These are phyloP conservation scores for Scaptomyza hsui DNA, from an alignment of 1,140 invertebrate species.

Conservation along the genomic window DNA sequence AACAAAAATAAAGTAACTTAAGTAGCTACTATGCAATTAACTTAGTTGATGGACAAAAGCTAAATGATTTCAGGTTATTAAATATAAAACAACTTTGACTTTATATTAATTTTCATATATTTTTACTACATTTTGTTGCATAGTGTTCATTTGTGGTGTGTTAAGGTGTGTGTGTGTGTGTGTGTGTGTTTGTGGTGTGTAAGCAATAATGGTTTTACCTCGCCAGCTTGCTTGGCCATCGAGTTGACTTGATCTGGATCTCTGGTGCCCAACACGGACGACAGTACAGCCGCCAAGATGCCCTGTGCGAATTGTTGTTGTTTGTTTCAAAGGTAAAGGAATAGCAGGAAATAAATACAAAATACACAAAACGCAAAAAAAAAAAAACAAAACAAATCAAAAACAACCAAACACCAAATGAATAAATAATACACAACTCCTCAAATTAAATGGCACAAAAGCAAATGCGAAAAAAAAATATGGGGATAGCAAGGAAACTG, in stretches of 20 bases:
- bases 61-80: too few species aligned
- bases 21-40: too few species aligned
- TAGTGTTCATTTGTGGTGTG: not conserved
- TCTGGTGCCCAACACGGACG: constrained; percentile 93
- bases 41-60: too few species aligned
- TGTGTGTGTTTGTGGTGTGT: constrained; percentile 31
- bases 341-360: constrained; percentile 60
- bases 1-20: constrained; percentile 38
- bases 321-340: constrained; percentile 50
- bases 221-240: constrained; percentile 96
- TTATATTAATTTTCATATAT: too few species aligned
- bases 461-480: constrained; percentile 17
- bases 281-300: constrained; percentile 94
- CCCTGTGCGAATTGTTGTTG: constrained; percentile 86
- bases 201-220: constrained; percentile 88
- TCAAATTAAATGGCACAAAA: constrained; percentile 66
- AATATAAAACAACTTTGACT: too few species aligned
- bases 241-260: constrained; percentile 94
- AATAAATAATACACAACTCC: constrained; percentile 34
- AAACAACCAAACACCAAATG: constrained; percentile 59
- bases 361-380: constrained; percentile 12
- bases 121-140: too few species aligned
- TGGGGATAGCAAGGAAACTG: constrained; percentile 9
- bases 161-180: constrained; percentile 43
- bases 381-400: constrained; percentile 32